Percentiles rank a stretch among this genome's conserved stretches.
Evolutionary conservation across 2,113 vertebrate genomes (phyloP).

Genomic region (Apeltes quadracus): DNA sequence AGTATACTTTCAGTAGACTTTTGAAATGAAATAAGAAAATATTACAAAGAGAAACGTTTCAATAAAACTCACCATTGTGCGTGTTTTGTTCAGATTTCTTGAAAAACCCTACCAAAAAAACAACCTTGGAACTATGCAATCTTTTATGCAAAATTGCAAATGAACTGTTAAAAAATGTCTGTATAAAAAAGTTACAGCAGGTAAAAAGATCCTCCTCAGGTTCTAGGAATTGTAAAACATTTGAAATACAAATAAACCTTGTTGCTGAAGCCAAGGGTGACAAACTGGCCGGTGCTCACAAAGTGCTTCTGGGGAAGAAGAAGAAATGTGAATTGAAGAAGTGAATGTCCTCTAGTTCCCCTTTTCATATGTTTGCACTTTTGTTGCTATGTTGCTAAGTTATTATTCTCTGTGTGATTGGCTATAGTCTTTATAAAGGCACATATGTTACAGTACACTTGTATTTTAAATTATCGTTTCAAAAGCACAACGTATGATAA

Average conservation of each 20-base stretch:
- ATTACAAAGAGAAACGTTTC: not conserved
- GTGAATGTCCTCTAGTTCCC: constrained; percentile 57
- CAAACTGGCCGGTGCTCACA: not conserved
- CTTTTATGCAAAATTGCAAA: not conserved
- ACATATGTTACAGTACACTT: not conserved
- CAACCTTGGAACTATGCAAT: not conserved
- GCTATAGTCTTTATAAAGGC: not conserved
- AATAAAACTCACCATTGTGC: constrained; percentile 68
- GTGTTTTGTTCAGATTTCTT: constrained; percentile 2
- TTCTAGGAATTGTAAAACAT: not conserved
- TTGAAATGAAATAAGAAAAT: not conserved
- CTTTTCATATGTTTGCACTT: constrained; percentile 22
- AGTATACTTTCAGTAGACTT: not conserved
- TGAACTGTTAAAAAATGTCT: not conserved
- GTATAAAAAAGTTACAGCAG: not conserved
- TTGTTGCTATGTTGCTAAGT: not conserved
- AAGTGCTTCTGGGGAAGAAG: not conserved
- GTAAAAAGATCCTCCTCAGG: not conserved
- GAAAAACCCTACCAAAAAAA: not conserved
- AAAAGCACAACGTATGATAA: too few species aligned
- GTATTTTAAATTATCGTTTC: not conserved
- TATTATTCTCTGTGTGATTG: not conserved
- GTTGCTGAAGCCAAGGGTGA: not conserved
- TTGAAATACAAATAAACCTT: not conserved
- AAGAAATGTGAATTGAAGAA: constrained; percentile 48